These are phyloP conservation scores for Nomada fucata DNA, from an alignment of 2,888 invertebrate genomes.

Conservation along the genomic window DNA sequence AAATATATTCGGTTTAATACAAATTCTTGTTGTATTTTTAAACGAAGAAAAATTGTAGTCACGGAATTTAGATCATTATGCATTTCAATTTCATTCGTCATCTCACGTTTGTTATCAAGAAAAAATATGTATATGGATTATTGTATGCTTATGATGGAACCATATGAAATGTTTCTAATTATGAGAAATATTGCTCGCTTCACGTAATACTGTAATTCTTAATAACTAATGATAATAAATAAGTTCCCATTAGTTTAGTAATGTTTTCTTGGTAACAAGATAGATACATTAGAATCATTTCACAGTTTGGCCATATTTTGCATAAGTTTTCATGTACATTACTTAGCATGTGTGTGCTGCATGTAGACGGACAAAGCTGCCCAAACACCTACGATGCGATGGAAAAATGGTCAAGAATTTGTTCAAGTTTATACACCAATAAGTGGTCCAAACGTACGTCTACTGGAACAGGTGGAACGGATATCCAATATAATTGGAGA, in stretches of 20 bases:
- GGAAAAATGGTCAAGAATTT: conserved; percentile 82
- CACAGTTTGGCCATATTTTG: conserved; percentile 66
- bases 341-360: conserved; percentile 83
- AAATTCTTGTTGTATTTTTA: conserved; percentile 5
- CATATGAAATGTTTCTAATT: neutral
- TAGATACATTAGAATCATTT: conserved; percentile 48
- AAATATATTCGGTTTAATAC: neutral
- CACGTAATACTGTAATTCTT: neutral
- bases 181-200: neutral
- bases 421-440: conserved; percentile 80
- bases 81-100: conserved; percentile 16
- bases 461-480: conserved; percentile 81
- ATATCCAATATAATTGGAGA: conserved; percentile 80
- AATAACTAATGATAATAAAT: neutral
- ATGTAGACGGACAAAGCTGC: conserved; percentile 82
- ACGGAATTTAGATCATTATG: conserved; percentile 13
- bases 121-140: conserved; percentile 9
- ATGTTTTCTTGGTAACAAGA: conserved; percentile 52
- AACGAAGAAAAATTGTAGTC: conserved; percentile 15
- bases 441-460: conserved; percentile 80
- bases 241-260: neutral
- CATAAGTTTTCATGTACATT: conserved; percentile 78
- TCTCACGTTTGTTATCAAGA: conserved; percentile 50
- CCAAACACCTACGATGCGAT: conserved; percentile 78
- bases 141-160: neutral